These are phyloP conservation scores for Cyprinella venusta DNA, from an alignment of 2,797 vertebrate species.

Conservation along the genomic window DNA sequence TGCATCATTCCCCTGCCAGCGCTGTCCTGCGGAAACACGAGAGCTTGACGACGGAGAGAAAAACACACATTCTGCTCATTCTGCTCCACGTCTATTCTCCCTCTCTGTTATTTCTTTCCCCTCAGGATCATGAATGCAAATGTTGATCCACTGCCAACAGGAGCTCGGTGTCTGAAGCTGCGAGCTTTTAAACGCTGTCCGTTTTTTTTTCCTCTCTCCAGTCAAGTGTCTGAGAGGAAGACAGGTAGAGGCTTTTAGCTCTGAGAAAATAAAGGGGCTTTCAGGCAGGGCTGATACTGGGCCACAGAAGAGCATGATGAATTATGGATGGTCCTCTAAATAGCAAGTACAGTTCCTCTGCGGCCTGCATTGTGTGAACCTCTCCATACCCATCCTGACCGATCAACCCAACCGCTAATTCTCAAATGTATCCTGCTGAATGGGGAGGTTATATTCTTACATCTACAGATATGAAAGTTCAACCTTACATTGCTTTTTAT, in stretches of 20 bases:
- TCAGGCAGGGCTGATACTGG: conserved; percentile 38
- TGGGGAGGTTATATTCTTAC: not conserved
- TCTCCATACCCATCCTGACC: not conserved
- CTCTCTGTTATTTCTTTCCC: not conserved
- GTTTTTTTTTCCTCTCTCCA: not conserved
- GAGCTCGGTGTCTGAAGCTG: conserved; percentile 21
- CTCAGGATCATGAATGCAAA: conserved; percentile 17
- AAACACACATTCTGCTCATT: conserved; percentile 8
- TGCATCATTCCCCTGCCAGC: conserved; percentile 17
- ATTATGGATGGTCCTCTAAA: conserved; percentile 81
- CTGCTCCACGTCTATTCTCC: not conserved
- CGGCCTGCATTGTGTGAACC: conserved; percentile 3
- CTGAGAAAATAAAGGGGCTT: conserved; percentile 46
- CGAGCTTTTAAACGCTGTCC: conserved; percentile 35
- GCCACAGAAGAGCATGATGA: conserved; percentile 66
- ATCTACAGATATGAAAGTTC: not conserved
- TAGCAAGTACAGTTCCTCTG: conserved; percentile 67
- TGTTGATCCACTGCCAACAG: conserved; percentile 35
- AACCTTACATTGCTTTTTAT: not conserved
- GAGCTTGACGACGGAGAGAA: conserved; percentile 15
- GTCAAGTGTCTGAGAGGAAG: conserved; percentile 30
- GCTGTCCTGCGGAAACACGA: conserved; percentile 20
- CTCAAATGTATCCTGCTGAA: not conserved
- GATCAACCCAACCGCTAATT: not conserved
- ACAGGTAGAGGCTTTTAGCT: conserved; percentile 35